Evolutionary conservation across 2,888 invertebrate genomes (phyloP).

Genomic region (Troides aeacus): DNA sequence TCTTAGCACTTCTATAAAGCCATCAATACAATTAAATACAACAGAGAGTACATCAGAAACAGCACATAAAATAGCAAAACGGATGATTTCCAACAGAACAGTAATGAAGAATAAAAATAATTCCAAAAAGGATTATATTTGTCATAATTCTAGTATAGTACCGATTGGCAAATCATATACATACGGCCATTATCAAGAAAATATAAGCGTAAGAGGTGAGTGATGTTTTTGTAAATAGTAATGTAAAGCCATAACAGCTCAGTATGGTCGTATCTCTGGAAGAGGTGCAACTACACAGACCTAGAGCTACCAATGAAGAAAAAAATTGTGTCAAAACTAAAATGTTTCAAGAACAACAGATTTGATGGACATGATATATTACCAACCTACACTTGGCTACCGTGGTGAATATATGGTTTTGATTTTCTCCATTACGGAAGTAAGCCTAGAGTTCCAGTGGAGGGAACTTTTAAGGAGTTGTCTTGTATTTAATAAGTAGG

Average conservation of each 20-base stretch:
- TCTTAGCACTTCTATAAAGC: conserved; percentile 36
- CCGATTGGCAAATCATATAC: conserved; percentile 83
- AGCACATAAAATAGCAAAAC: conserved; percentile 47
- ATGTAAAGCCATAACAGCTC: background rate
- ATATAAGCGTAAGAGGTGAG: conserved; percentile 85
- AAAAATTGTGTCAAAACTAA: too few relatives aligned
- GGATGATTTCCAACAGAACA: conserved; percentile 45
- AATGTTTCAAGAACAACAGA: too few relatives aligned
- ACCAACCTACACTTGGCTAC: too few relatives aligned
- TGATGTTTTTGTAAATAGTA: conserved; percentile 5
- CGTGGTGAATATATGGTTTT: too few relatives aligned
- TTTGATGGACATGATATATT: too few relatives aligned
- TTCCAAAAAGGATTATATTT: conserved; percentile 48
- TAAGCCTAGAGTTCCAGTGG: too few relatives aligned
- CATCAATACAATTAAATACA: conserved; percentile 27
- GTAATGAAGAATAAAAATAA: conserved; percentile 38
- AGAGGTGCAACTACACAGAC: too few relatives aligned
- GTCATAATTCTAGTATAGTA: conserved; percentile 78
- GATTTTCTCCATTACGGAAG: too few relatives aligned
- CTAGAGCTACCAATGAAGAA: too few relatives aligned
- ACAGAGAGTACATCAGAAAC: conserved; percentile 33
- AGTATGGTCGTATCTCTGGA: background rate
- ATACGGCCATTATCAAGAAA: conserved; percentile 86
- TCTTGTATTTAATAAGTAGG: too few relatives aligned
- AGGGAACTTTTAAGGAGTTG: too few relatives aligned